Percentiles rank a stretch among this genome's conserved stretches.
phyloP scores from a whole-genome alignment of 1,140 invertebrate genomes.

The Cylas formicarius region DNA sequence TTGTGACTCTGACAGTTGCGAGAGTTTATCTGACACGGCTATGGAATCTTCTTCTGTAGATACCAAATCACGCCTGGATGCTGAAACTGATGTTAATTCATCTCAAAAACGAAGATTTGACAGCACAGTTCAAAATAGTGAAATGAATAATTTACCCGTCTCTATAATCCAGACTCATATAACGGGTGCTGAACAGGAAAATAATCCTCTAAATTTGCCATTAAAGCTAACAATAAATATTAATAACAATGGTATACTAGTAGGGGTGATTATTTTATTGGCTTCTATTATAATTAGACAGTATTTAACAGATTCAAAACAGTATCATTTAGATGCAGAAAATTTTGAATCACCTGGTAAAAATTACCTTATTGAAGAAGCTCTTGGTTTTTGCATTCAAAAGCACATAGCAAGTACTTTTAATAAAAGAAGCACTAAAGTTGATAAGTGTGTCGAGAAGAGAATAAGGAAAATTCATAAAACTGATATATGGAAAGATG shows the following conservation, averaged over 20 bases:
- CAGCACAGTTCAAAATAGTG: neutral
- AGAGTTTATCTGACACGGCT: too few species aligned
- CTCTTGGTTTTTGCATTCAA: conserved; percentile 3
- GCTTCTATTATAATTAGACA: neutral
- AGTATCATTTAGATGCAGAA: neutral
- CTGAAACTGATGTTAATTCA: neutral
- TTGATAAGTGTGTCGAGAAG: conserved; percentile 10
- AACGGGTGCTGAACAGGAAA: neutral
- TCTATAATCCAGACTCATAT: neutral
- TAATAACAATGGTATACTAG: neutral
- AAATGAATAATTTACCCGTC: neutral
- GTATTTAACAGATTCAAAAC: too few species aligned
- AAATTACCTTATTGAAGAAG: conserved; percentile 3
- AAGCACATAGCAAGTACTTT: too few species aligned
- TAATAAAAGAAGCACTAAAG: conserved; percentile 3
- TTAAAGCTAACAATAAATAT: neutral
- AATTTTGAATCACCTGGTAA: neutral
- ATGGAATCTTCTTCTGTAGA: neutral
- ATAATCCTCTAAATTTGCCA: neutral
- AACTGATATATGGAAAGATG: conserved; percentile 3
- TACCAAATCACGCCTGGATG: neutral
- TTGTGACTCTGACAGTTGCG: neutral
- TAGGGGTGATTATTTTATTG: neutral
- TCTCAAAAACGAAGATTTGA: conserved; percentile 5
- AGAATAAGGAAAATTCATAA: conserved; percentile 6